Percentiles rank a stretch among this genome's conserved stretches.
Conservation (phyloP, 2,797 vertebrate species). For the Helarctos malayanus region DNA sequence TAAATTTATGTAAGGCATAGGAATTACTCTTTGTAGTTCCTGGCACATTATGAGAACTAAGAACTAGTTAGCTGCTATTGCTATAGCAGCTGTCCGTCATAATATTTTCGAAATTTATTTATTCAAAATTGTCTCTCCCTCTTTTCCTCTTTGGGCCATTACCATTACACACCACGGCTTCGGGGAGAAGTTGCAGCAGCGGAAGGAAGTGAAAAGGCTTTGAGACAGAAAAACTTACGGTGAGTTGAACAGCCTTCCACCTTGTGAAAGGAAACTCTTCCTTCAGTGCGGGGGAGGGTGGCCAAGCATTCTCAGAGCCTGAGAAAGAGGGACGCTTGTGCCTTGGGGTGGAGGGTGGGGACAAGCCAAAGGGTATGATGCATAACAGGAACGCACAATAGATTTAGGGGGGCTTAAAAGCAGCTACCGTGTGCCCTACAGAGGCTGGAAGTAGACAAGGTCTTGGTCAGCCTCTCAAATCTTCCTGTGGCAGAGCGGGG, state of each 20-base stretch:
- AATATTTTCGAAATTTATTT: not conserved
- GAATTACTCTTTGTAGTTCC: not conserved
- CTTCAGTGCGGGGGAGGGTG: not conserved
- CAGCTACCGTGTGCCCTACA: not conserved
- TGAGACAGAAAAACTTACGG: not conserved
- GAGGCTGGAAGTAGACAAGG: not conserved
- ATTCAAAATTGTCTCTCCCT: not conserved
- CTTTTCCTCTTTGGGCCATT: not conserved
- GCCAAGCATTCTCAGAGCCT: not conserved
- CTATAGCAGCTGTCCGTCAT: not conserved
- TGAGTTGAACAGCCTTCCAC: not conserved
- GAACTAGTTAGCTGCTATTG: not conserved
- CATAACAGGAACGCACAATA: accelerated
- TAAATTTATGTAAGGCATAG: not conserved
- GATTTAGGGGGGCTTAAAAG: not conserved
- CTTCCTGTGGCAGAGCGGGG: not conserved
- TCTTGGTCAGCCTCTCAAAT: not conserved
- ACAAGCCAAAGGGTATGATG: not conserved
- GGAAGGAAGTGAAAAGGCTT: not conserved
- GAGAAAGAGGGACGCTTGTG: not conserved
- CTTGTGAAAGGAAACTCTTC: not conserved
- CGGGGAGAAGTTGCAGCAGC: not conserved
- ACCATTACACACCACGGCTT: not conserved
- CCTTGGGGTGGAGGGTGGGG: not conserved
- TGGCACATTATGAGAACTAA: not conserved